Percentiles rank a stretch among this genome's conserved stretches.
phyloP scores from a whole-genome alignment of 1,140 invertebrate species.

The Temnothorax nylanderi region DNA sequence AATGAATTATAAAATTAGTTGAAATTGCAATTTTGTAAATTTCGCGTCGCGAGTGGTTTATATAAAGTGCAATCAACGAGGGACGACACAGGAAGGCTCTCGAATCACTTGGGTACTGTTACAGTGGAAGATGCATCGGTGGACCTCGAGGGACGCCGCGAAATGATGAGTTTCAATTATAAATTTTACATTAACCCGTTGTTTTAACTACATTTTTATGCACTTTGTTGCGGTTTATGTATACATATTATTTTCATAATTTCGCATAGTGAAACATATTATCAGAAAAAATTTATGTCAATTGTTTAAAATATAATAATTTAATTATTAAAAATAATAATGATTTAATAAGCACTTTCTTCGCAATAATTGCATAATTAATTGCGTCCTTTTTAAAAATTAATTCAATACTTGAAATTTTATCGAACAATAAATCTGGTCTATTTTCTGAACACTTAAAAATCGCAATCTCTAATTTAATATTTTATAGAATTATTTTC shows the following conservation, averaged over 20 bases:
- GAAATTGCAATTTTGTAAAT: background rate
- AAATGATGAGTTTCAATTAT: constrained; percentile 11
- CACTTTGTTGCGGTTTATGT: background rate
- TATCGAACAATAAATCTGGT: background rate
- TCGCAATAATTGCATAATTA: background rate
- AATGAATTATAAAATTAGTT: background rate
- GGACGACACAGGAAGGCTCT: background rate
- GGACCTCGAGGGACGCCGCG: background rate
- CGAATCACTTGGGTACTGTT: background rate
- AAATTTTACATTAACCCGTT: background rate
- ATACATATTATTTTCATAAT: background rate
- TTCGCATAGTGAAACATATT: background rate
- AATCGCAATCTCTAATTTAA: background rate
- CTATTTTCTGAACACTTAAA: background rate
- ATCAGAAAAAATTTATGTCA: background rate
- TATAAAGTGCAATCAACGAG: constrained; percentile 1
- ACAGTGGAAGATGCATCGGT: background rate
- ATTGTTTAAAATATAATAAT: constrained; percentile 1
- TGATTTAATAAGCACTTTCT: background rate
- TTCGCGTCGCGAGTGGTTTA: background rate
- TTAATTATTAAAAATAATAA: background rate
- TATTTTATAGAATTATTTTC: background rate
- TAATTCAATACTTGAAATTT: background rate
- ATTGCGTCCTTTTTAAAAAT: background rate
- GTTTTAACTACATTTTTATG: background rate